phyloP scores from a whole-genome alignment of 2,797 vertebrate genomes.

The Sardinella longiceps region DNA sequence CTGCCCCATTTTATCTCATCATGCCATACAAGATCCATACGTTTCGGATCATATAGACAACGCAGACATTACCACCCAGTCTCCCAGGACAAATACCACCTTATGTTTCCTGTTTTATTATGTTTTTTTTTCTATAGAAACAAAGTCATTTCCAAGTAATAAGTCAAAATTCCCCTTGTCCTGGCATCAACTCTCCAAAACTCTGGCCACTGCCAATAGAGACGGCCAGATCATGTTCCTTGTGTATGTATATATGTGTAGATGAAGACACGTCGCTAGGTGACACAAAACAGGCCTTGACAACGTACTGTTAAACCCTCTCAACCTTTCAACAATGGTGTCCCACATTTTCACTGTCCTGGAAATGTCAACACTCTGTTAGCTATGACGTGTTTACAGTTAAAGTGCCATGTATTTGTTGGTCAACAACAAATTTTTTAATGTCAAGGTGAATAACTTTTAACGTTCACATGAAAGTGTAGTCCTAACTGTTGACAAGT shows the following conservation, averaged over 20 bases:
- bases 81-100: background rate
- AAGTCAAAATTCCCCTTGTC: background rate
- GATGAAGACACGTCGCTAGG: background rate
- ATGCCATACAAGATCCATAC: background rate
- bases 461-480: background rate
- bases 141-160: background rate
- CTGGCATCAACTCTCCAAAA: background rate
- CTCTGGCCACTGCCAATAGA: background rate
- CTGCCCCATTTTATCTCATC: background rate
- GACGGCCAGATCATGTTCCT: background rate
- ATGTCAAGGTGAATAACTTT: background rate
- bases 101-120: background rate
- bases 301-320: constrained; percentile 3
- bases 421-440: background rate
- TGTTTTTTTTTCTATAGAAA: background rate
- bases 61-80: background rate
- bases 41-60: background rate
- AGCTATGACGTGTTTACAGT: background rate
- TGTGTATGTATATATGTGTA: background rate
- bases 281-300: background rate
- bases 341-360: background rate
- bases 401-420: background rate
- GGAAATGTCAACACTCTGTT: constrained; percentile 1
- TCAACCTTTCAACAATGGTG: constrained; percentile 6
- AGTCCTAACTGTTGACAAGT: too few relatives aligned